Evolutionary conservation across 2,797 vertebrate genomes (phyloP), one percentile per base, ranked within the genome.

Genomic region (Brachymystax lenok): DNA sequence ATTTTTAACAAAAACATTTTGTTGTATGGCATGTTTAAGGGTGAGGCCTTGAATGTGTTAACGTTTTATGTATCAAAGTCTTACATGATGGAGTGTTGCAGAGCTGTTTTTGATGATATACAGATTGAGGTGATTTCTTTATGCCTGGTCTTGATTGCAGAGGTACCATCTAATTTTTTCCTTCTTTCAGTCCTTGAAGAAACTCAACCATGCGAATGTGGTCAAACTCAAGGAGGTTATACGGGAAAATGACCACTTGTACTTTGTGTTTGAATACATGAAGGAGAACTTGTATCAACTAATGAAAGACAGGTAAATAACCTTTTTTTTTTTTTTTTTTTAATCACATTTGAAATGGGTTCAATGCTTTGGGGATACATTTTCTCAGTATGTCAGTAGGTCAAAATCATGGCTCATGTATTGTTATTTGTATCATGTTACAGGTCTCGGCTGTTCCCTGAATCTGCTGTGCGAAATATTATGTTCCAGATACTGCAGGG

Each of bases 241-340:
- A 88, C 90, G 97, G 91, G 98, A 99, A 94, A 99, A 99, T 81
- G 97, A 99, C 89, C 97, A 98, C 82, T 95, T 99, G 89, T 99
- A 98, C 93, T 99, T 99, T 84, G 92, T 99, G 71, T 99, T 99
- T 94, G 98, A 99, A 87, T 99, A 99, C 90, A 99, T 99, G 98
- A 99, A 99, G 89, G 97, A 99, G 88, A 99, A 99, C 84, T 94
- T 99, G 70, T 99, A 99, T 88, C 98, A 99, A 83, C 93, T 99
- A 64, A 99, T 99, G 98, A 99, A 98, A 93, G 96, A 98, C 90
- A 96, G 98, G 98, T 99, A 94, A 3, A 89, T 87, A 6, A 1
- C 24, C 71, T 12, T 27, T 59, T 12, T 71, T 12, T 17, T 54
- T 12, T 27, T 1, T 13, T 5, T n/a, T n/a, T n/a, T n/a, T n/a